Conservation (phyloP, 2,888 invertebrate genomes). For the Chalcosyrphus nemorum region DNA sequence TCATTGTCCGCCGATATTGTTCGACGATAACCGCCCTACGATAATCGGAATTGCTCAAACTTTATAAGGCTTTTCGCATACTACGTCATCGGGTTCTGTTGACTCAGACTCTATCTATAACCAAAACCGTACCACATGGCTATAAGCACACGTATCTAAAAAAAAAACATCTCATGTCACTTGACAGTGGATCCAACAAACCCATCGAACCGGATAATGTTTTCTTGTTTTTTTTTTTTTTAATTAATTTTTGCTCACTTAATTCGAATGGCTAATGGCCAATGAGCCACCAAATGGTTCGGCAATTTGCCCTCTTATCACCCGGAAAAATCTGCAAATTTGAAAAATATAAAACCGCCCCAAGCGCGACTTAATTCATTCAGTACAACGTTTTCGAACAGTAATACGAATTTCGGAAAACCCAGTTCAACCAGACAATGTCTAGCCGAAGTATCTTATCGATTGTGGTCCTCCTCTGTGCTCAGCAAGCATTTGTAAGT, state of each 20-base stretch:
- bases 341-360: slow-evolving; percentile 43
- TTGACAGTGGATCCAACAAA: slow-evolving; percentile 1
- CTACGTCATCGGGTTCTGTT: neutral
- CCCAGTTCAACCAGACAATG: slow-evolving; percentile 5
- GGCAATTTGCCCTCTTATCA: slow-evolving; percentile 43
- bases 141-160: neutral
- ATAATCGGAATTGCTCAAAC: too few relatives aligned
- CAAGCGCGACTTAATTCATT: slow-evolving; percentile 4
- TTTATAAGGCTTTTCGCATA: too few relatives aligned
- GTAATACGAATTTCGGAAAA: neutral
- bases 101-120: neutral
- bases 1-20: too few relatives aligned
- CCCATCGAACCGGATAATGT: slow-evolving; percentile 41
- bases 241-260: slow-evolving; percentile 14
- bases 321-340: slow-evolving; percentile 10
- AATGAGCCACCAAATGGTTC: slow-evolving; percentile 9
- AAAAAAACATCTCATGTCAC: neutral
- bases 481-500: slow-evolving; percentile 46
- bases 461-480: slow-evolving; percentile 16
- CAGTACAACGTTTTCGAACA: neutral
- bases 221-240: neutral
- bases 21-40: too few relatives aligned
- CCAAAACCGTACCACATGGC: neutral
- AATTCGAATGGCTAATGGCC: slow-evolving; percentile 21
- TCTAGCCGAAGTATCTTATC: slow-evolving; percentile 1